These are phyloP conservation scores for Timema podura DNA, from an alignment of 2,888 invertebrate species.

Conservation along the genomic window DNA sequence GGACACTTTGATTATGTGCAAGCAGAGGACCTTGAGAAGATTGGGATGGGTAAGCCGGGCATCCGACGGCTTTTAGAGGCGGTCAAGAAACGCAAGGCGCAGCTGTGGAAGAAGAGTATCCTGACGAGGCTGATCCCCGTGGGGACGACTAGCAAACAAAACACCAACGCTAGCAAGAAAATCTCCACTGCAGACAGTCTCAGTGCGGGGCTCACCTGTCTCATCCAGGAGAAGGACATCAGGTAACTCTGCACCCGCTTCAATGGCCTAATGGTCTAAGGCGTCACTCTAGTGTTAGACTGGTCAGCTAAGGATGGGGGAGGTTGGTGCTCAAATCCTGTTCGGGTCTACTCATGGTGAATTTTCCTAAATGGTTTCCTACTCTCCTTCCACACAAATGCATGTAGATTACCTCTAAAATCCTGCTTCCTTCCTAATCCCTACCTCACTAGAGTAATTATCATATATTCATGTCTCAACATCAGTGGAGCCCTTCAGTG, in stretches of 20 bases:
- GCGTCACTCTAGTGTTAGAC: too few relatives aligned
- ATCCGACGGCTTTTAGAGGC: slow-evolving; percentile 85
- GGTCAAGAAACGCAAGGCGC: slow-evolving; percentile 80
- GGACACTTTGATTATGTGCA: slow-evolving; percentile 98
- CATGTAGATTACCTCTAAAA: too few relatives aligned
- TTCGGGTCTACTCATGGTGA: too few relatives aligned
- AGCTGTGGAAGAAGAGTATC: slow-evolving; percentile 76
- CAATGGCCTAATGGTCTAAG: neutral
- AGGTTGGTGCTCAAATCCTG: too few relatives aligned
- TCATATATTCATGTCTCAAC: too few relatives aligned
- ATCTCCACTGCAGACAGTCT: slow-evolving; percentile 28
- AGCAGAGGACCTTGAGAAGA: slow-evolving; percentile 87
- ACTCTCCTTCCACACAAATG: too few relatives aligned
- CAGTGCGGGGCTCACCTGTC: slow-evolving; percentile 60
- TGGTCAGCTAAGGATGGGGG: too few relatives aligned
- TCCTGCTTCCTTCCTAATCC: too few relatives aligned
- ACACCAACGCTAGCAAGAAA: slow-evolving; percentile 37
- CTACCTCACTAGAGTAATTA: too few relatives aligned
- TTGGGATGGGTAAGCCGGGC: slow-evolving; percentile 92
- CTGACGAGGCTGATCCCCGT: slow-evolving; percentile 70
- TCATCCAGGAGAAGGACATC: slow-evolving; percentile 81
- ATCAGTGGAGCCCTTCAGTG: too few relatives aligned
- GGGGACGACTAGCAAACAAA: slow-evolving; percentile 42
- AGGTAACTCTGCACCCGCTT: slow-evolving; percentile 46
- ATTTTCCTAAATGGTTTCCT: too few relatives aligned